Base-by-base conservation (phyloP, 2,113 vertebrate genomes). In the Hemiprocne comata region DNA sequence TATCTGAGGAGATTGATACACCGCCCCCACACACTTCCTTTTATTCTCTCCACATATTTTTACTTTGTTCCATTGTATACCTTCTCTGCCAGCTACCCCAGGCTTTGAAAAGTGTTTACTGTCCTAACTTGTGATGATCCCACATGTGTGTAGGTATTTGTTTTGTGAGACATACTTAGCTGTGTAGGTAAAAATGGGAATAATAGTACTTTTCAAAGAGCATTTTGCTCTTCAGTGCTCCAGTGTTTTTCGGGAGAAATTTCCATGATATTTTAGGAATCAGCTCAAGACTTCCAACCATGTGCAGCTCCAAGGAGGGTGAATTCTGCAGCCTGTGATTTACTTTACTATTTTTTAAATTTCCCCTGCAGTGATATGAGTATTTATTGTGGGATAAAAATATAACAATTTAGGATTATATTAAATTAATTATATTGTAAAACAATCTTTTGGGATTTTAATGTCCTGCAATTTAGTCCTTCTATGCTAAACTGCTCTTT, bases 91-190 rank as follows among this genome's bases (percentile, higher is more conserved):
- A 86, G 42, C 23, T 90, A 84, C 42, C 60, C 70, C 24, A 42
- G 76, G 50, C 65, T 93, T 87, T 82, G 31, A 58, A 89, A 85
- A 75, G 21, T 84, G 23, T 91, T 94, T 96, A 74, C 87, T 89
- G 54, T 72, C 33, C 55, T 94, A 64, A 81, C 58, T 70, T 80
- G 54, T 53, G 61, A n/a, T 1, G 36, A 88, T 65, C 34, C 51
- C 69, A 93, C 57, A 58, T 50, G 48, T 85, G 66, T 65, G 73
- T 65, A 87, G 5, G 46, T 69, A 80, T 83, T 44, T 85, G 54
- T 93, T 87, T 95, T 58, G 33, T 60, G 72, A 84, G 38, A 71
- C 36, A 9, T 36, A 53, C 29, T 65, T 72, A 66, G n/a, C n/a
- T 69, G 33, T 88, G 34, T 44, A 77, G 75, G 51, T 66, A 80